Evolutionary conservation across 1,140 invertebrate species (phyloP).

Genomic region (Drosophila grimshawi): DNA sequence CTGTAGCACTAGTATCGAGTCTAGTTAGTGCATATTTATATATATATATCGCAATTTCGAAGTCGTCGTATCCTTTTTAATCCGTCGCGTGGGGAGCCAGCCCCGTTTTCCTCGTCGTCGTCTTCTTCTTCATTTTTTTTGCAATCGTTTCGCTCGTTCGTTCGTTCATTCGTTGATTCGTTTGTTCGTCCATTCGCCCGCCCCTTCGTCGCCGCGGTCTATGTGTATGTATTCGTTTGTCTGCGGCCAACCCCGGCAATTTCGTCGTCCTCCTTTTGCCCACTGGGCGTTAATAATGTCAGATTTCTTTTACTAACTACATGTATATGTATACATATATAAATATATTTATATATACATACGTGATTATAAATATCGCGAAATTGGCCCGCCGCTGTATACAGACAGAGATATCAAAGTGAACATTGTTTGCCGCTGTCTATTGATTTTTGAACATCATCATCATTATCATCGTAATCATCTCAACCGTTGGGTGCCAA

Average conservation of each 20-base stretch:
- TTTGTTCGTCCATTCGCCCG: conserved; percentile 4
- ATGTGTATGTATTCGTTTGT: conserved; percentile 58
- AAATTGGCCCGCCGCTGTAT: conserved; percentile 34
- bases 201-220: conserved; percentile 35
- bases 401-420: conserved; percentile 40
- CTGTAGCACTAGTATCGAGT: background rate
- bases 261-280: conserved; percentile 17
- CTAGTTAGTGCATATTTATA: conserved; percentile 7
- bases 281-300: conserved; percentile 38
- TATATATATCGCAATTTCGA: conserved; percentile 10
- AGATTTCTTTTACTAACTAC: conserved; percentile 15
- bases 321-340: conserved; percentile 7
- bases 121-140: conserved; percentile 11
- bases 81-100: conserved; percentile 7
- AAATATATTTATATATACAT: conserved; percentile 15
- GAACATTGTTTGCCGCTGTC: conserved; percentile 39
- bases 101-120: conserved; percentile 9
- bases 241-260: conserved; percentile 54
- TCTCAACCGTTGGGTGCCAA: conserved; percentile 58
- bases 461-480: conserved; percentile 33
- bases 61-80: conserved; percentile 9
- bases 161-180: background rate
- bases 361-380: conserved; percentile 56
- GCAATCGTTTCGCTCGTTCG: conserved; percentile 24
- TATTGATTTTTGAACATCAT: conserved; percentile 54